A percentile compares a stretch with the other conserved stretches of the same genome.
These are phyloP conservation scores for Mimachlamys varia DNA, from an alignment of 2,888 invertebrate genomes.

Conservation along the genomic window DNA sequence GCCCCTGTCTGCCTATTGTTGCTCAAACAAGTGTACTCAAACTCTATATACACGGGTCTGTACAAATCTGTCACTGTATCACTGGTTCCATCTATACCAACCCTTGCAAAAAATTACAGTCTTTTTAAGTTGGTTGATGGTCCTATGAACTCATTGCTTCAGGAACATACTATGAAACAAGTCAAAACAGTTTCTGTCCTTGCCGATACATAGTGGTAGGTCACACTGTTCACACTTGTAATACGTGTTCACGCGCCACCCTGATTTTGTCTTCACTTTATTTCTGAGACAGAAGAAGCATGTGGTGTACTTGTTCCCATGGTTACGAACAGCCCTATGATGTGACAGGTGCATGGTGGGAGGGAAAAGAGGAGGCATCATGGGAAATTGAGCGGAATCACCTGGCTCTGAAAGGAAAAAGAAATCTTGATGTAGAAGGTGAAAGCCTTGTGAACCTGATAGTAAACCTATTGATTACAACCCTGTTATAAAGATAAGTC, in stretches of 20 bases:
- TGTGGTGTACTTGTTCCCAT: slow-evolving; percentile 47
- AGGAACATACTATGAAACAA: slow-evolving; percentile 36
- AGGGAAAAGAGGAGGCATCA: slow-evolving; percentile 28
- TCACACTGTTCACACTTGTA: slow-evolving; percentile 48
- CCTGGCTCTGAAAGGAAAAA: slow-evolving; percentile 26
- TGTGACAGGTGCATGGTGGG: not conserved
- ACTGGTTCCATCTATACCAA: not conserved
- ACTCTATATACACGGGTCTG: too few species aligned
- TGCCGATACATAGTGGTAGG: slow-evolving; percentile 47
- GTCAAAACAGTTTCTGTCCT: slow-evolving; percentile 45
- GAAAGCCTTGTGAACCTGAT: not conserved
- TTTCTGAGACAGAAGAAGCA: slow-evolving; percentile 44
- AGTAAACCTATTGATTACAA: not conserved
- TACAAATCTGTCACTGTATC: not conserved
- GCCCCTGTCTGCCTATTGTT: too few species aligned
- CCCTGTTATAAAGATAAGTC: not conserved
- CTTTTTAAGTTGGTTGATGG: not conserved
- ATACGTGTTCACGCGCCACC: slow-evolving; percentile 47
- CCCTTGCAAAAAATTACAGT: not conserved
- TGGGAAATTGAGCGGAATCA: slow-evolving; percentile 16
- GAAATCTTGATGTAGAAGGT: slow-evolving; percentile 6
- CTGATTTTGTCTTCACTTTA: slow-evolving; percentile 47
- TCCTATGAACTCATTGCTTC: not conserved
- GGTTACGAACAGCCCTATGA: slow-evolving; percentile 46
- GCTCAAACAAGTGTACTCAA: too few species aligned